These are phyloP conservation scores for Mustela nigripes DNA, from an alignment of 2,113 vertebrate species.

Conservation along the genomic window DNA sequence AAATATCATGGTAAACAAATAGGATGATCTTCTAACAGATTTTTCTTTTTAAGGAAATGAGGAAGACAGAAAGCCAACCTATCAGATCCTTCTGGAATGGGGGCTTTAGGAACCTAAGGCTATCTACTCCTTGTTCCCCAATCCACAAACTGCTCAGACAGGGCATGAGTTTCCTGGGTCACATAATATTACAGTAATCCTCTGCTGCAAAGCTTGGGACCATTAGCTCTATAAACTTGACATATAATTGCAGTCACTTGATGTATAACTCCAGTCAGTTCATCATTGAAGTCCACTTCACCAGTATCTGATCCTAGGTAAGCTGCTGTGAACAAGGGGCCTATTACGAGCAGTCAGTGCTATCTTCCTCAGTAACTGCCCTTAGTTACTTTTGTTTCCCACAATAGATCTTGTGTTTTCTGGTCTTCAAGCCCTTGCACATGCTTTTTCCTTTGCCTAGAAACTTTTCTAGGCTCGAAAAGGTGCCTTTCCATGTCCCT, in stretches of 20 bases:
- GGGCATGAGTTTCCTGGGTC: background rate
- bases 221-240: slow-evolving; percentile 16
- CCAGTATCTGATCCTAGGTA: background rate
- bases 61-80: background rate
- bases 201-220: slow-evolving; percentile 7
- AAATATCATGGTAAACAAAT: slow-evolving; percentile 47
- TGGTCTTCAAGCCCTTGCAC: background rate
- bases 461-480: background rate
- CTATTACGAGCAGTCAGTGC: background rate
- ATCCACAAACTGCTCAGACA: background rate
- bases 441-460: background rate
- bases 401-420: background rate
- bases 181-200: background rate
- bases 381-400: slow-evolving; percentile 22
- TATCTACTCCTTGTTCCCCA: background rate
- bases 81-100: background rate
- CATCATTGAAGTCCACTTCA: background rate
- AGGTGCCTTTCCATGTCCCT: background rate
- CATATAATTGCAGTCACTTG: background rate
- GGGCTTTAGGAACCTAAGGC: background rate
- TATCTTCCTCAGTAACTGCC: background rate
- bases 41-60: background rate
- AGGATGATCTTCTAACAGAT: background rate
- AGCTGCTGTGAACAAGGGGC: background rate
- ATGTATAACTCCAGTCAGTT: background rate